phyloP scores from a whole-genome alignment of 1,140 invertebrate genomes.

The Cyphomyrmex costatus region DNA sequence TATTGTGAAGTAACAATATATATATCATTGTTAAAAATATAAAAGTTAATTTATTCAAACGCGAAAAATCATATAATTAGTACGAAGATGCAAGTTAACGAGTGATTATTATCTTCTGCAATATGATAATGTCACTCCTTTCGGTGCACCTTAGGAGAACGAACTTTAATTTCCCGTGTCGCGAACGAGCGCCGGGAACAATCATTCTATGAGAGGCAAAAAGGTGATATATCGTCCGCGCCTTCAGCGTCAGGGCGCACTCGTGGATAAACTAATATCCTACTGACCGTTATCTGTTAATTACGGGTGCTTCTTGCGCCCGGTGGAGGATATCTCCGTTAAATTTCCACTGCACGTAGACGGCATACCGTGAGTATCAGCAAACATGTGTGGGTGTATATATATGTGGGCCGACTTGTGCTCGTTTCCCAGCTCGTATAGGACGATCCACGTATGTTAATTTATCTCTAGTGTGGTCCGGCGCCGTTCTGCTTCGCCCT shows the following conservation, averaged over 20 bases:
- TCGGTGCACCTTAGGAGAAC: neutral
- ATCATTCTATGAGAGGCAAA: slow-evolving; percentile 5
- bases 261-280: slow-evolving; percentile 63
- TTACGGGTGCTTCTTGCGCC: slow-evolving; percentile 70
- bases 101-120: neutral
- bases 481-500: slow-evolving; percentile 16
- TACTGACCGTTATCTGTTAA: slow-evolving; percentile 74
- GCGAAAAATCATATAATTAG: neutral
- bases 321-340: slow-evolving; percentile 59
- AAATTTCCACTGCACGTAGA: slow-evolving; percentile 66
- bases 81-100: neutral
- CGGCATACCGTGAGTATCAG: slow-evolving; percentile 6
- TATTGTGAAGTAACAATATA: neutral
- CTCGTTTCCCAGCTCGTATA: slow-evolving; percentile 17
- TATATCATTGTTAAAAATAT: slow-evolving; percentile 15
- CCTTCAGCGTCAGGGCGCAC: slow-evolving; percentile 35
- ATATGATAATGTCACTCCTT: neutral
- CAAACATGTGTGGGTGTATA: neutral
- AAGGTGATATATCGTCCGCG: slow-evolving; percentile 42
- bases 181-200: neutral
- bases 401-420: neutral
- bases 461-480: slow-evolving; percentile 63
- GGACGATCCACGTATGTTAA: slow-evolving; percentile 61
- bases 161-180: slow-evolving; percentile 25
- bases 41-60: slow-evolving; percentile 21